Percentiles rank a stretch among this genome's conserved stretches.
Evolutionary conservation across 2,888 invertebrate species (phyloP).

Genomic region (Kuschelorhynchus macadamiae): DNA sequence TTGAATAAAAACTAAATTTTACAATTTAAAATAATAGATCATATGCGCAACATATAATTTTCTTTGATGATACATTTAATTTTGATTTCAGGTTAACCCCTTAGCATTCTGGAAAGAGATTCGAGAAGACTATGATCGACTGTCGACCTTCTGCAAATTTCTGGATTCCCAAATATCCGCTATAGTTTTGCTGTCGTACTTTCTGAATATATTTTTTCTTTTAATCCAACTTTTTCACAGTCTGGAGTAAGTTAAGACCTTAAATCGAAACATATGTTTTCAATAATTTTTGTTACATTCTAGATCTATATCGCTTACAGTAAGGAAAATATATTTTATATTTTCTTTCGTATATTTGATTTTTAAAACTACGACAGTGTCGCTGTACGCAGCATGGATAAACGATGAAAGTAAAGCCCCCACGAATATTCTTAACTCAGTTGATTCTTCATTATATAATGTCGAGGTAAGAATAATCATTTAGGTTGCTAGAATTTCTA

Average conservation of each 20-base stretch:
- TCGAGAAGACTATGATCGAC: slow-evolving; percentile 53
- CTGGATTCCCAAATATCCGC: slow-evolving; percentile 75
- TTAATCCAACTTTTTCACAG: slow-evolving; percentile 80
- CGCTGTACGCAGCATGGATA: slow-evolving; percentile 73
- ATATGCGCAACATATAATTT: too few relatives aligned
- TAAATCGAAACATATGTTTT: too few relatives aligned
- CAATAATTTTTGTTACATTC: too few relatives aligned
- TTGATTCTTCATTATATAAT: slow-evolving; percentile 55
- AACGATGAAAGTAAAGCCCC: slow-evolving; percentile 69
- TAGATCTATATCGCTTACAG: slow-evolving; percentile 42
- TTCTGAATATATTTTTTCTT: slow-evolving; percentile 82
- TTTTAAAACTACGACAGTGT: slow-evolving; percentile 74
- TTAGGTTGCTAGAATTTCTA: too few relatives aligned
- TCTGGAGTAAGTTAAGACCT: slow-evolving; percentile 65
- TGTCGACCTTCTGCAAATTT: slow-evolving; percentile 61
- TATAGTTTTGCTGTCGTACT: slow-evolving; percentile 77
- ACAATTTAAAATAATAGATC: too few relatives aligned
- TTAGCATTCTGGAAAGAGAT: slow-evolving; percentile 46
- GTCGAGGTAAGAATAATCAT: slow-evolving; percentile 46
- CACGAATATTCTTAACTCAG: slow-evolving; percentile 52
- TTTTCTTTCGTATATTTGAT: slow-evolving; percentile 76
- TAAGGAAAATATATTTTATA: slow-evolving; percentile 70
- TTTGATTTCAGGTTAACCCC: slow-evolving; percentile 44
- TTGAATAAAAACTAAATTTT: too few relatives aligned
- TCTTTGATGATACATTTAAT: slow-evolving; percentile 10